phyloP scores from a whole-genome alignment of 2,888 invertebrate genomes.

The Caenorhabditis panamensis region DNA sequence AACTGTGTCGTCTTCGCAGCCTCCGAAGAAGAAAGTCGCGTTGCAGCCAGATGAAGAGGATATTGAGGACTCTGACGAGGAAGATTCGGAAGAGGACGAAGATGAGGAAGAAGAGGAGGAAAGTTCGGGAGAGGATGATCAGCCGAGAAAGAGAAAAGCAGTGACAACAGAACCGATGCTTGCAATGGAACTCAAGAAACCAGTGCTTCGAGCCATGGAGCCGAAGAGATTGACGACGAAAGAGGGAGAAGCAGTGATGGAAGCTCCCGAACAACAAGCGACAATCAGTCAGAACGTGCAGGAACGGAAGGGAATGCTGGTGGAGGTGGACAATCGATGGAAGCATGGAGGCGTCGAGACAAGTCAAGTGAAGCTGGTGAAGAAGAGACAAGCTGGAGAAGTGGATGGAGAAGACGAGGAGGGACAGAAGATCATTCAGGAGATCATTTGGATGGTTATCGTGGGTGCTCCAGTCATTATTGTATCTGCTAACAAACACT shows the following conservation, averaged over 20 bases:
- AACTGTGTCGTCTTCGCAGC: background rate
- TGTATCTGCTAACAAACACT: conserved; percentile 62
- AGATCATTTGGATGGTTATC: conserved; percentile 52
- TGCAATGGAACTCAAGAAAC: conserved; percentile 49
- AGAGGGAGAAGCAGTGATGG: conserved; percentile 62
- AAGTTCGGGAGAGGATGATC: conserved; percentile 10
- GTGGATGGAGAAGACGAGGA: conserved; percentile 22
- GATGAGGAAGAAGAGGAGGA: conserved; percentile 47
- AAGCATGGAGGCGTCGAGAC: conserved; percentile 58
- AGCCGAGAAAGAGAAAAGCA: conserved; percentile 4
- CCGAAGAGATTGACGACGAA: conserved; percentile 44
- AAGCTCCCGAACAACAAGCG: conserved; percentile 60
- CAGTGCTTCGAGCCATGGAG: conserved; percentile 54
- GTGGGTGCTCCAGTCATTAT: conserved; percentile 58
- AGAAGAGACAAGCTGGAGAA: conserved; percentile 11
- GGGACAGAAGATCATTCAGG: background rate
- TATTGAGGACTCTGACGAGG: too few species aligned
- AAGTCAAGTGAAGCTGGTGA: conserved; percentile 45
- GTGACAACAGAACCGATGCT: conserved; percentile 15
- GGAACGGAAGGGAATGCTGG: conserved; percentile 38
- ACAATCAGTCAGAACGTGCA: conserved; percentile 35
- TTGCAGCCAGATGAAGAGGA: too few species aligned
- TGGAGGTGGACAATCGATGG: conserved; percentile 66
- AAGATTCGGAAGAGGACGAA: conserved; percentile 46
- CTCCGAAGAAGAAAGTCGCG: conserved; percentile 30